Conservation (phyloP, 1,140 invertebrate genomes). For the Euwallacea similis region DNA sequence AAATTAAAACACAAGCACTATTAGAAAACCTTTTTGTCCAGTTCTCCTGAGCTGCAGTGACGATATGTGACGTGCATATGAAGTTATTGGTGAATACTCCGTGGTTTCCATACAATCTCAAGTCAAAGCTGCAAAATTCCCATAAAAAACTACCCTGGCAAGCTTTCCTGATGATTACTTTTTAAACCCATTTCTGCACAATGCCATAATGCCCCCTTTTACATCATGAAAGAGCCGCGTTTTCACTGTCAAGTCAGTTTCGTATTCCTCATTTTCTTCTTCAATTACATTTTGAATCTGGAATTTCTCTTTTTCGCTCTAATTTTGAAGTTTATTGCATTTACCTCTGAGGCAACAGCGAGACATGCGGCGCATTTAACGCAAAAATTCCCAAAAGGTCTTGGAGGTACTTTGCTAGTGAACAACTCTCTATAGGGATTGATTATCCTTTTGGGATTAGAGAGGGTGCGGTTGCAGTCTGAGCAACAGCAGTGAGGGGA, state of each 20-base stretch:
- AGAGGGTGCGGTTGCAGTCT: slow-evolving; percentile 31
- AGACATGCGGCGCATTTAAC: slow-evolving; percentile 44
- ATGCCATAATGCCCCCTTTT: slow-evolving; percentile 11
- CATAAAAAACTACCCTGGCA: too few species aligned
- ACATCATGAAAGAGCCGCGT: slow-evolving; percentile 23
- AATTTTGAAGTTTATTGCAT: neutral
- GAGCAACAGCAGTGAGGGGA: slow-evolving; percentile 1
- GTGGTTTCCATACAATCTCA: slow-evolving; percentile 34
- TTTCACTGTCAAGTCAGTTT: slow-evolving; percentile 24
- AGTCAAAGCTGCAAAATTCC: slow-evolving; percentile 36
- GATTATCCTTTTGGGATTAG: slow-evolving; percentile 42
- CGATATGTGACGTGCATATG: slow-evolving; percentile 37
- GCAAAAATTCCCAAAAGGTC: slow-evolving; percentile 43
- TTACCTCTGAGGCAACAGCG: slow-evolving; percentile 41
- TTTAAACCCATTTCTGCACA: slow-evolving; percentile 40
- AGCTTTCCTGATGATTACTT: slow-evolving; percentile 26
- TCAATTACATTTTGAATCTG: slow-evolving; percentile 37
- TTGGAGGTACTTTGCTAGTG: slow-evolving; percentile 36
- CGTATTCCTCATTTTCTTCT: slow-evolving; percentile 24
- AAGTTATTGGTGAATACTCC: slow-evolving; percentile 37
- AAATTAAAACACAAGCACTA: too few species aligned
- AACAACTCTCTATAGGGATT: slow-evolving; percentile 42
- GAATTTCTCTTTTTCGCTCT: neutral
- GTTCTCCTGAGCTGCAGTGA: slow-evolving; percentile 37
- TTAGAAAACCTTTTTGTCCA: slow-evolving; percentile 42